A percentile compares a stretch with the other conserved stretches of the same genome.
phyloP scores from a whole-genome alignment of 1,140 invertebrate species.

The Tetragonula clypearis region DNA sequence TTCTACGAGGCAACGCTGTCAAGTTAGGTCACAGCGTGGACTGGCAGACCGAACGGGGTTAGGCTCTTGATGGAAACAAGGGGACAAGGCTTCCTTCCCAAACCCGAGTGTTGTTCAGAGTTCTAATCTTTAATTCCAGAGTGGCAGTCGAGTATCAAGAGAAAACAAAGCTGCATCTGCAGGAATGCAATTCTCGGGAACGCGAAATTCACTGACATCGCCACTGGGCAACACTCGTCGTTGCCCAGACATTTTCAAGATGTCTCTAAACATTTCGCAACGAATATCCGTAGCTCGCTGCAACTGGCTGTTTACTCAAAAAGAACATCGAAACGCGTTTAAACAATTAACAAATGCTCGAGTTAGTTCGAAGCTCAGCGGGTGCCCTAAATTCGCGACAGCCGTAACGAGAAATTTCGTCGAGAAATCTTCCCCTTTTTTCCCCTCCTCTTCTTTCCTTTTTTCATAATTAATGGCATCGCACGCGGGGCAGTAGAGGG shows the following conservation, averaged over 20 bases:
- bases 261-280: background rate
- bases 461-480: slow-evolving; percentile 49
- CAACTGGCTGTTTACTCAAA: background rate
- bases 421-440: background rate
- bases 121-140: background rate
- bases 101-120: background rate
- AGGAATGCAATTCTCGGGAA: background rate
- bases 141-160: background rate
- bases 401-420: background rate
- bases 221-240: background rate
- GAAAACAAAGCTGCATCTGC: background rate
- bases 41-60: too few species aligned
- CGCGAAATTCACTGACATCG: background rate
- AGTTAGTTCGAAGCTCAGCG: background rate
- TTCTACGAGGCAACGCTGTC: background rate
- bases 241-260: background rate
- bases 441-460: background rate
- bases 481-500: slow-evolving; percentile 11
- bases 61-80: background rate
- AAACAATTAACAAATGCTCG: background rate
- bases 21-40: too few species aligned
- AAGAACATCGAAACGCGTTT: background rate
- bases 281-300: background rate
- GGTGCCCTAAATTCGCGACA: background rate
- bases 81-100: background rate